Conservation (phyloP, 2,797 vertebrate genomes). For the Syncerus caffer region DNA sequence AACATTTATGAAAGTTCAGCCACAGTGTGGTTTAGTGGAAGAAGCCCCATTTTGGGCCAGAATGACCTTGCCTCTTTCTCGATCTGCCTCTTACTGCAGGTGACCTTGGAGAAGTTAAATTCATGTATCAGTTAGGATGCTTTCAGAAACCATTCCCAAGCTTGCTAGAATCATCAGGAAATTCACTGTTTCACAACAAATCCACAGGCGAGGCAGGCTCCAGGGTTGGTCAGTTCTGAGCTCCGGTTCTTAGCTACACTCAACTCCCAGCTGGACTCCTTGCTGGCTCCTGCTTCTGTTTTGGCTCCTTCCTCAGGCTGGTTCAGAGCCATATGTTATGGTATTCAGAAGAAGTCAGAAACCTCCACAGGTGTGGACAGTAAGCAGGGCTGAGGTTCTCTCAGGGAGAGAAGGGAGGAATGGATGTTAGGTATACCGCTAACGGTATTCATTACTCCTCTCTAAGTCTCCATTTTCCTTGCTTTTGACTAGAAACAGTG, state of each 20-base stretch:
- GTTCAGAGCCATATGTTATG: neutral
- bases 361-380: neutral
- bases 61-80: neutral
- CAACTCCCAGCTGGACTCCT: neutral
- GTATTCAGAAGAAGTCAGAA: neutral
- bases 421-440: neutral
- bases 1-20: neutral
- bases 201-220: neutral
- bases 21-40: neutral
- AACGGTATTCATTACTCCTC: neutral
- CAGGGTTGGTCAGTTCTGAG: neutral
- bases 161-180: constrained; percentile 23
- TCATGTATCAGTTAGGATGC: neutral
- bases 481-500: neutral
- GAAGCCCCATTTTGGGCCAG: neutral
- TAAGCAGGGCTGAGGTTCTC: neutral
- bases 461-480: neutral
- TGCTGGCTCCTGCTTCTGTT: neutral
- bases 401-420: neutral
- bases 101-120: neutral
- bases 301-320: neutral
- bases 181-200: neutral
- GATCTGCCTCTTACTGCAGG: neutral
- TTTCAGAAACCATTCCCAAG: constrained; percentile 22
- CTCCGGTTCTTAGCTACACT: neutral